Evolutionary conservation across 2,797 vertebrate species (phyloP), one percentile per base, ranked within the genome.

Genomic region (Enteromius trimaculatus): DNA sequence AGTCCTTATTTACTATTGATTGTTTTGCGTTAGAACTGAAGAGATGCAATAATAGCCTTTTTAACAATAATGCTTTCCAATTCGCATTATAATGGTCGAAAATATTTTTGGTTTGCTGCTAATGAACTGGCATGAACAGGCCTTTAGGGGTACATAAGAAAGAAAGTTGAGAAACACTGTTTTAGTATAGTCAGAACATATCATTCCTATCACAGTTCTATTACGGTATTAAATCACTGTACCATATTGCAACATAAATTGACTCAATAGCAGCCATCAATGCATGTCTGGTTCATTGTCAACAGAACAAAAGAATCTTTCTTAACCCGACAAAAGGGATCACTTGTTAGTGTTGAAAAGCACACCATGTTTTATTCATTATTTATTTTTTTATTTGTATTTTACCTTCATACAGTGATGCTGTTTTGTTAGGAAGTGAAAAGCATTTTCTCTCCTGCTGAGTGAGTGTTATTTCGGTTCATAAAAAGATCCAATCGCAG

Each of bases 401-500:
- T 75, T n/a, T 65, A 65, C 71, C 31, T 62, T 72, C 34, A 72
- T 62, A 64, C 21, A 60, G 26, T 31, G 11, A 34, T 49, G 68
- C 29, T 2, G 26, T 65, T 76, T 55, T 82, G 80, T 82, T 42
- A 4, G 47, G 6, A 75, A 53, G 55, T 68, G 44, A 80, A 85
- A 77, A 42, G 37, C 44, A 29, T 78, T 69, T 49, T 62, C 9
- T n/a, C 31, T 23, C 58, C n/a, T 29, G 34, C 58, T 51, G 64
- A 51, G 42, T 23, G 58, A 71, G 65, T 78, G 69, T 65, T 79
- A 39, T 84, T 74, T 84, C 5, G 6, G 6, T 65, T 77, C 51
- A 69, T 66, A 69, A 58, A 66, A 82, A 58, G 72, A 77, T 74
- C 42, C 82, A 79, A 55, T 79, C 13, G 8, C 55, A 49, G 10